Conservation (phyloP, 2,113 vertebrate species). For the Geothlypis trichas region DNA sequence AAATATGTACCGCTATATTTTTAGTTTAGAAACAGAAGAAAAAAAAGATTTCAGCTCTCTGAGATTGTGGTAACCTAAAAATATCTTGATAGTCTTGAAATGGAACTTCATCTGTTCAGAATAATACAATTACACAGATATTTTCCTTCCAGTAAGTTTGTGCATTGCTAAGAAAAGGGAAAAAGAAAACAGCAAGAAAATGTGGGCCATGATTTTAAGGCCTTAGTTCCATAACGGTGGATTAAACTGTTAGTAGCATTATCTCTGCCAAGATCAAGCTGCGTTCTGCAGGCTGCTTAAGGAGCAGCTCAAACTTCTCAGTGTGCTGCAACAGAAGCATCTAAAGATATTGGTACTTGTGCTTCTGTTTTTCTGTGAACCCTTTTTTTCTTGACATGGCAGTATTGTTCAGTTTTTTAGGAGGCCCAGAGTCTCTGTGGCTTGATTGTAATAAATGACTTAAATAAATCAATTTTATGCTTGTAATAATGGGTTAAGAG, state of each 20-base stretch:
- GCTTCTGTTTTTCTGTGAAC: not conserved
- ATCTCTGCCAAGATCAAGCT: not conserved
- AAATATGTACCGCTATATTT: not conserved
- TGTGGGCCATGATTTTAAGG: accelerated
- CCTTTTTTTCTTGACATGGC: not conserved
- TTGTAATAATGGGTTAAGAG: not conserved
- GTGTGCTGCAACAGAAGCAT: not conserved
- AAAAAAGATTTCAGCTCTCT: accelerated
- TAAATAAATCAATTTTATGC: not conserved
- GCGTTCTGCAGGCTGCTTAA: not conserved
- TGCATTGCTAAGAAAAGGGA: not conserved
- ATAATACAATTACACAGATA: not conserved
- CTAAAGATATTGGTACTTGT: not conserved
- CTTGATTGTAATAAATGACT: not conserved
- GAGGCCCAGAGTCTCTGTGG: not conserved
- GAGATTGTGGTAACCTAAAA: not conserved
- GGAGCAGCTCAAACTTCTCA: conserved; percentile 2
- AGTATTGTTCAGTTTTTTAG: not conserved
- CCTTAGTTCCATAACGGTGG: not conserved
- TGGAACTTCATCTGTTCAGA: not conserved
- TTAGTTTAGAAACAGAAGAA: not conserved
- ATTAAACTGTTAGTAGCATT: conserved; percentile 9
- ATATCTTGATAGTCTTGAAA: not conserved
- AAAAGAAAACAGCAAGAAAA: not conserved
- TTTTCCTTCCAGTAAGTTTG: not conserved